Evolutionary conservation across 2,888 invertebrate genomes (phyloP).

Genomic region (Aplocera efformata): DNA sequence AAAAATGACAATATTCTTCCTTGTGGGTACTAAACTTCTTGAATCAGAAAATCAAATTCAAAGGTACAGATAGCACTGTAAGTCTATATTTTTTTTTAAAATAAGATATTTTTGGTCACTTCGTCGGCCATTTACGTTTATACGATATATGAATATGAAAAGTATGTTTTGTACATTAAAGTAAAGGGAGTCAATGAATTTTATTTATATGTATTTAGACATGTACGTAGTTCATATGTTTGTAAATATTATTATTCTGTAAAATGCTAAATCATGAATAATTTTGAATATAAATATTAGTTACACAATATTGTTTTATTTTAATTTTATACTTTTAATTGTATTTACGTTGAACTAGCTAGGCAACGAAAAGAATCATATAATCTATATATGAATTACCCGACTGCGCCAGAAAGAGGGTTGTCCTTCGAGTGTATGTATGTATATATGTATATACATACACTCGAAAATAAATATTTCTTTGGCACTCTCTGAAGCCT

Average conservation of each 20-base stretch:
- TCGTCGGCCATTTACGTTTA: constrained; percentile 47
- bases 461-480: no score
- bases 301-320: constrained; percentile 76
- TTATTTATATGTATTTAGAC: constrained; percentile 78
- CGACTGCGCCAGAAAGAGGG: no score
- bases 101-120: constrained; percentile 36
- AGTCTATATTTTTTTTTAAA: no score
- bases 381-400: no score
- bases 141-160: constrained; percentile 43
- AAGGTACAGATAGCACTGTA: no score
- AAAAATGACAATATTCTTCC: no score
- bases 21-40: no score
- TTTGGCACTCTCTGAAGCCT: no score
- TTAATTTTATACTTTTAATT: constrained; percentile 11
- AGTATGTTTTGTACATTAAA: constrained; percentile 70
- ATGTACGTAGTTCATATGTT: constrained; percentile 72
- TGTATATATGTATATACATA: no score
- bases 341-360: not conserved
- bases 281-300: constrained; percentile 78
- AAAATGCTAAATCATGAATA: constrained; percentile 80
- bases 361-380: no score
- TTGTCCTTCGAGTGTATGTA: no score
- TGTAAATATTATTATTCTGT: constrained; percentile 79
- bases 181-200: constrained; percentile 76
- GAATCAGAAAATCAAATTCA: no score